A percentile compares a stretch with the other conserved stretches of the same genome.
phyloP scores from a whole-genome alignment of 2,113 vertebrate genomes.

The Aythya baeri region DNA sequence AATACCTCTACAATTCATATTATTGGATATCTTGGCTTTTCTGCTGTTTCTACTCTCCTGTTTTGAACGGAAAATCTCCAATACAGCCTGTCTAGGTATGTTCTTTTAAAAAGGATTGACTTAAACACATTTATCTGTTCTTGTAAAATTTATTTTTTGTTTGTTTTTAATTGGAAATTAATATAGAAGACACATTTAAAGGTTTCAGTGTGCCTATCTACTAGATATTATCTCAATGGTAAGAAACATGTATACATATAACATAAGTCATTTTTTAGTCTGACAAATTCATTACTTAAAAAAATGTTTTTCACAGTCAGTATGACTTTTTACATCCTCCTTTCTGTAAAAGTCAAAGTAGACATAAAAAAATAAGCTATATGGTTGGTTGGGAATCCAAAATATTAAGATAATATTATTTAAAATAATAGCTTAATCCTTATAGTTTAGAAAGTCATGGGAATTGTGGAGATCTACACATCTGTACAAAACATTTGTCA shows the following conservation, averaged over 20 bases:
- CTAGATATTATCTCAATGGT: not conserved
- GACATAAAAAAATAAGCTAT: not conserved
- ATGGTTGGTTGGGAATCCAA: not conserved
- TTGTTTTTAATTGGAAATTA: not conserved
- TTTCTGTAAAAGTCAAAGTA: not conserved
- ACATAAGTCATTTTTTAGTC: not conserved
- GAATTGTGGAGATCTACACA: not conserved
- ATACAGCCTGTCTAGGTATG: not conserved
- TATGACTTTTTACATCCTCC: not conserved
- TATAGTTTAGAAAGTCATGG: not conserved
- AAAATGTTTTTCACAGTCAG: not conserved
- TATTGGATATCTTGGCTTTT: not conserved
- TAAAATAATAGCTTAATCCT: not conserved
- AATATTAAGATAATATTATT: not conserved
- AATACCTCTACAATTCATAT: not conserved
- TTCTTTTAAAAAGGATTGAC: not conserved
- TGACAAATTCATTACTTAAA: not conserved
- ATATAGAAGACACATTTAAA: not conserved
- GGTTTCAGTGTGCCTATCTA: not conserved
- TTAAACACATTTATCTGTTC: not conserved
- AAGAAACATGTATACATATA: not conserved
- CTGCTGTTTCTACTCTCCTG: not conserved
- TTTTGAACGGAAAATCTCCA: not conserved
- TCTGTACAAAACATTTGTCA: conserved; percentile 17
- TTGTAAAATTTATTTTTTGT: not conserved